Base-by-base conservation (phyloP, 2,797 vertebrate genomes). In the Meda fulgida region DNA sequence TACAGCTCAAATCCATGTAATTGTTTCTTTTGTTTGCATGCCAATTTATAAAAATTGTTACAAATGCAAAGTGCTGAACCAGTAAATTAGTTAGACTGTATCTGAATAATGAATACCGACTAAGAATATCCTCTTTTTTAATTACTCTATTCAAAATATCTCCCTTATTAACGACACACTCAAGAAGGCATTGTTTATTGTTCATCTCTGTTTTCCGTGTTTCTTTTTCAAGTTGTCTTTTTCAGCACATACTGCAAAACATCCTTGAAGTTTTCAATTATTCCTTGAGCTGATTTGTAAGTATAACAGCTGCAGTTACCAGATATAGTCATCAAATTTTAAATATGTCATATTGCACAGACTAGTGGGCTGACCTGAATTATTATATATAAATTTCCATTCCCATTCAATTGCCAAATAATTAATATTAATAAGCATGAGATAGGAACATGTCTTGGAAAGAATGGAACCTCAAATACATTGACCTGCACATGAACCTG, bases 261-360 rank as follows among this genome's bases (percentile, higher is more conserved):
- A 69, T 65, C 10, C 1, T 23, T 40, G 36, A 78, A 26, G 53
- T 86, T 81, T 67, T 80, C 26, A 86, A 76, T 71, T 60, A 81
- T 79, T 81, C 36, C 73, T 76, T 51, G 31, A 83, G 26, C 51
- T 80, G 43, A 77, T 82, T 48, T 77, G 38, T 66, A 63, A 80
- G 55, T 79, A 53, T 81, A 86, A 86, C 86, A 84, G 51, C 85
- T 88, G 88, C 36, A 60, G 71, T 72, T 80, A 60, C 76, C 26
- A 81, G 82, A 88, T 86, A 87, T 58, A 63, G 48, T 87, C 80
- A 86, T 80, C 73, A 84, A 85, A 85, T 84, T 84, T 65, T 82
- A 31, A 81, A 55, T 66, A 58, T 73, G 80, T 86, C 75, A 72
- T 73, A 67, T 84, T 75, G 70, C 40, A 78, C 26, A 80, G 58